Evolutionary conservation across 1,140 invertebrate genomes (phyloP).

Genomic region (Nephila pilipes): DNA sequence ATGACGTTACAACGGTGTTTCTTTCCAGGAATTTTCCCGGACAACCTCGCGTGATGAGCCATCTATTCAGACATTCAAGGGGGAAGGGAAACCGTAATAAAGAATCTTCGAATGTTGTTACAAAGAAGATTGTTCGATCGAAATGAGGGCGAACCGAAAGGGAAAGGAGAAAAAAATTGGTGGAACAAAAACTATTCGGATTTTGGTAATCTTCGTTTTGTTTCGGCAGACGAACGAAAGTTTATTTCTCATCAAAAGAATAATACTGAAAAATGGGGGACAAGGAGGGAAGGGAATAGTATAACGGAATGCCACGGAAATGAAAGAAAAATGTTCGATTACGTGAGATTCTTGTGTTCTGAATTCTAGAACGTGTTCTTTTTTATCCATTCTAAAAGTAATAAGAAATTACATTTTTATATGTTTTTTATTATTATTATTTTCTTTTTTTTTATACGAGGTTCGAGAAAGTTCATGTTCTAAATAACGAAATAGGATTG

Average conservation of each 20-base stretch:
- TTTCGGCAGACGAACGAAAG: conserved; percentile 4
- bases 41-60: neutral
- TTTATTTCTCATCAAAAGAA: conserved; percentile 19
- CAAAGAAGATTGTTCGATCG: conserved; percentile 16
- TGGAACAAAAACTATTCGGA: conserved; percentile 12
- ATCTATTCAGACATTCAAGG: conserved; percentile 34
- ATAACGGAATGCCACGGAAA: conserved; percentile 7
- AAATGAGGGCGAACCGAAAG: neutral
- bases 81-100: neutral
- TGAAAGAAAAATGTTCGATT: conserved; percentile 43
- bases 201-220: conserved; percentile 12
- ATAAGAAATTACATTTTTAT: neutral
- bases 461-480: neutral
- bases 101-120: neutral
- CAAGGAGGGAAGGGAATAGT: neutral
- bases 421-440: neutral
- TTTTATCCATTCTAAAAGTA: neutral
- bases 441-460: neutral
- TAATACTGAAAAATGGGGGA: conserved; percentile 9
- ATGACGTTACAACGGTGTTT: conserved; percentile 26
- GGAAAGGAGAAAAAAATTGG: neutral
- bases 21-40: conserved; percentile 35
- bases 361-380: conserved; percentile 29
- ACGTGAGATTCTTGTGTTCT: conserved; percentile 31
- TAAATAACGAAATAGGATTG: conserved; percentile 11